Percentiles rank a stretch among this genome's conserved stretches.
Conservation (phyloP, 2,888 invertebrate species). For the Volucella inflata region DNA sequence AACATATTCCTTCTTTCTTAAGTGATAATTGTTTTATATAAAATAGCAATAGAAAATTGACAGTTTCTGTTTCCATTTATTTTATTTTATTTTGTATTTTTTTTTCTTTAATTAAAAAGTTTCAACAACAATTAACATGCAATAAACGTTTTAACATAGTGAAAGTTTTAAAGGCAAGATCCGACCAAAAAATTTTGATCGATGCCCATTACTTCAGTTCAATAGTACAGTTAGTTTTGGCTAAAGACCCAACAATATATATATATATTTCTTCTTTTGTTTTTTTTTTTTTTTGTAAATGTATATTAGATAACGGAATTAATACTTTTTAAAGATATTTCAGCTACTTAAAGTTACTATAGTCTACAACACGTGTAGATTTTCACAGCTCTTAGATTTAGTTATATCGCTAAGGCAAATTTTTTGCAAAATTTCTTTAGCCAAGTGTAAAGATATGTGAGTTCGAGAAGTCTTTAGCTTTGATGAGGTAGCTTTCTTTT, state of each 20-base stretch:
- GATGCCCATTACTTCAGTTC: slow-evolving; percentile 55
- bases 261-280: slow-evolving; percentile 45
- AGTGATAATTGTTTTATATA: slow-evolving; percentile 51
- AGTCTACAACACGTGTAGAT: slow-evolving; percentile 90
- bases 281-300: slow-evolving; percentile 54
- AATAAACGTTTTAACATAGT: slow-evolving; percentile 65
- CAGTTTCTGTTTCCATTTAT: slow-evolving; percentile 62
- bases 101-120: slow-evolving; percentile 50
- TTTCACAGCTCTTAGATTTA: slow-evolving; percentile 94
- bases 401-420: slow-evolving; percentile 93
- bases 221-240: slow-evolving; percentile 64
- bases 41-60: slow-evolving; percentile 73
- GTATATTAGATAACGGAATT: slow-evolving; percentile 64
- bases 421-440: slow-evolving; percentile 92
- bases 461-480: slow-evolving; percentile 92
- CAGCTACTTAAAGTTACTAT: slow-evolving; percentile 57
- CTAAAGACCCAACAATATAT: slow-evolving; percentile 61
- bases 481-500: slow-evolving; percentile 88
- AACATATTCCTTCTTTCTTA: slow-evolving; percentile 28
- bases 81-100: slow-evolving; percentile 3
- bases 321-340: slow-evolving; percentile 62
- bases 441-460: slow-evolving; percentile 91
- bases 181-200: slow-evolving; percentile 32
- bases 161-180: slow-evolving; percentile 65
- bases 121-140: slow-evolving; percentile 68